Evolutionary conservation across 2,797 vertebrate genomes (phyloP).

Genomic region (Yasuhikotakia modesta): DNA sequence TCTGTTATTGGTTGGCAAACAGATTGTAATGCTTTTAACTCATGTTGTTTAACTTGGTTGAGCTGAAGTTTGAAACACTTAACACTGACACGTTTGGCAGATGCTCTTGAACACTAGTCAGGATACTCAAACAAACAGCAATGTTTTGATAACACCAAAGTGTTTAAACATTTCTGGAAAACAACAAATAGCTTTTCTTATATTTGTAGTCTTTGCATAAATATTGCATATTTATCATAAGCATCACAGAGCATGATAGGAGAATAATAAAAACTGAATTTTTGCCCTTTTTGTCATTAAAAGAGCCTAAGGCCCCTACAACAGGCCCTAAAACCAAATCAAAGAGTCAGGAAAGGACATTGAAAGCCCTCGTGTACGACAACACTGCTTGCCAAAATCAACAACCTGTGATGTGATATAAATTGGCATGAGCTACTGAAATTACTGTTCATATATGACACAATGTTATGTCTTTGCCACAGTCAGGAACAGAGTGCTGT

Average conservation of each 20-base stretch:
- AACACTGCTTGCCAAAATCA: neutral
- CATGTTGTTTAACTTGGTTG: no score
- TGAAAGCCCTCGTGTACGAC: neutral
- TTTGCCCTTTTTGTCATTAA: neutral
- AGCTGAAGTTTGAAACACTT: no score
- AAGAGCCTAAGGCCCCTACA: neutral
- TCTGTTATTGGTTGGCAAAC: no score
- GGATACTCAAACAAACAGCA: neutral
- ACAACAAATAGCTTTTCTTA: no score
- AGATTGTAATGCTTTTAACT: no score
- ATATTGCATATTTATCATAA: no score
- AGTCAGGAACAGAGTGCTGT: neutral
- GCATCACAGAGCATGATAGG: neutral
- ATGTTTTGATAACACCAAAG: neutral
- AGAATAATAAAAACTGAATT: neutral
- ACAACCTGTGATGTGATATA: neutral
- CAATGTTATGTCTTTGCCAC: neutral
- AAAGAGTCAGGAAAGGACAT: neutral
- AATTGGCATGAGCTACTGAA: neutral
- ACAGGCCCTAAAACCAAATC: neutral
- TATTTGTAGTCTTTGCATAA: no score
- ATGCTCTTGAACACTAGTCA: neutral
- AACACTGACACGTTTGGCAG: no score
- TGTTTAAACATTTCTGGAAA: no score
- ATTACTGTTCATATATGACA: neutral